Evolutionary conservation across 1,140 invertebrate species (phyloP).

Genomic region (Lordiphosa mommai): DNA sequence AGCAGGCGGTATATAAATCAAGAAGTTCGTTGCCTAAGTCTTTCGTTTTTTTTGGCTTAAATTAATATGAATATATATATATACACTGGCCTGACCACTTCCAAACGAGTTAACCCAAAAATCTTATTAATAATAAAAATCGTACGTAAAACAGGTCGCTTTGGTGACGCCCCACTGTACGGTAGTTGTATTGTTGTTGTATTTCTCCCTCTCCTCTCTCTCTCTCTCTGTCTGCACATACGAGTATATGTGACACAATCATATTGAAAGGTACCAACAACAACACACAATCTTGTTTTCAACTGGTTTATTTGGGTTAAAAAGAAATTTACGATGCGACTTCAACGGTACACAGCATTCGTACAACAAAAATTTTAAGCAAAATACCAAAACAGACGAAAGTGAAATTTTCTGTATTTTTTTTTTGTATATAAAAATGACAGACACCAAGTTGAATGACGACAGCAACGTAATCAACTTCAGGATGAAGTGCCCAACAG

Average conservation of each 20-base stretch:
- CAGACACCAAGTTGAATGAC: conserved; percentile 10
- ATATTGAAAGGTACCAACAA: conserved; percentile 17
- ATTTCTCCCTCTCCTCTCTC: not conserved
- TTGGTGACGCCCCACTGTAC: conserved; percentile 1
- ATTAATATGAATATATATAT: conserved; percentile 4
- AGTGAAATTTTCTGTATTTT: conserved; percentile 55
- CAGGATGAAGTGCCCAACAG: conserved; percentile 70
- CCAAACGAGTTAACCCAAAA: conserved; percentile 64
- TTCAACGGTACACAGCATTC: conserved; percentile 56
- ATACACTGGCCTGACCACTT: conserved; percentile 50
- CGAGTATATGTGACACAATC: conserved; percentile 6
- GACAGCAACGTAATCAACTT: conserved; percentile 71
- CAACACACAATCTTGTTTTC: conserved; percentile 40
- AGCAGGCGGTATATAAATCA: conserved; percentile 51
- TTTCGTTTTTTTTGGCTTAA: conserved; percentile 30
- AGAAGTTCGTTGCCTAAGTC: conserved; percentile 62
- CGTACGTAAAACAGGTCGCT: conserved; percentile 1
- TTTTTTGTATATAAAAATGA: conserved; percentile 26
- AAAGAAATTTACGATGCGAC: conserved; percentile 64
- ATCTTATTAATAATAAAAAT: conserved; percentile 32
- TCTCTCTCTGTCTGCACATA: not conserved
- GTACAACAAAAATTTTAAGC: conserved; percentile 28
- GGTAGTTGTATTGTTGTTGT: not conserved
- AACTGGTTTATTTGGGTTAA: conserved; percentile 74
- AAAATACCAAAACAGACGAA: conserved; percentile 37